Percentiles rank a stretch among this genome's conserved stretches.
Conservation (phyloP, 53 echinoderm and acorn worm species). For the Apostichopus leukothele region DNA sequence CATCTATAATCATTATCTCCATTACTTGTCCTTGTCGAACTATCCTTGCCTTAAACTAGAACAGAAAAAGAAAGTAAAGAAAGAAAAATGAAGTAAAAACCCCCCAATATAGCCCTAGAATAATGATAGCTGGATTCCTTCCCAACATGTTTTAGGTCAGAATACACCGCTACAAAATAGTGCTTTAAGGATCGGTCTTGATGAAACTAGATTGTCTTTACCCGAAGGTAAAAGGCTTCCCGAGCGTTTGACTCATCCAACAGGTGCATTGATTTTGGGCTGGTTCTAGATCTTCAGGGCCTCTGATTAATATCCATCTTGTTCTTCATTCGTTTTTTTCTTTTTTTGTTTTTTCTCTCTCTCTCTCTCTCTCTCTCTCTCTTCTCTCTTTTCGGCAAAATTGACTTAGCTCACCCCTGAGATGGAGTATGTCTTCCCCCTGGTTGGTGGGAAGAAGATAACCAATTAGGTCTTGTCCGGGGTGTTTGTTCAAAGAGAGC, state of each 20-base stretch:
- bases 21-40: too few species aligned
- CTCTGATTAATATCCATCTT: slow-evolving; percentile 45
- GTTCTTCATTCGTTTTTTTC: not conserved
- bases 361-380: not conserved
- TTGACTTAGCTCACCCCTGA: slow-evolving; percentile 40
- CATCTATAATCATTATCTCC: too few species aligned
- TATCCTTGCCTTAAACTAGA: too few species aligned
- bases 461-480: slow-evolving; percentile 26
- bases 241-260: slow-evolving; percentile 41
- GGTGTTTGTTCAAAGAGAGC: slow-evolving; percentile 24
- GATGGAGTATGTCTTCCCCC: slow-evolving; percentile 1
- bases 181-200: slow-evolving; percentile 34
- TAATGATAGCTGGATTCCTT: too few species aligned
- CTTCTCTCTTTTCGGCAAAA: not conserved
- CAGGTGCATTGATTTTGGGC: slow-evolving; percentile 36
- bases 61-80: not conserved
- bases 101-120: not conserved
- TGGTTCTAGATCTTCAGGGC: slow-evolving; percentile 27
- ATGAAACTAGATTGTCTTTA: slow-evolving; percentile 33
- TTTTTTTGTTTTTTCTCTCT: not conserved
- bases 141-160: not conserved
- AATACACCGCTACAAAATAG: not conserved
- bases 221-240: slow-evolving; percentile 38
- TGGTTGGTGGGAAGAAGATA: slow-evolving; percentile 31
- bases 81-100: not conserved